phyloP scores from a whole-genome alignment of 2,113 vertebrate genomes.

The Axis porcinus region DNA sequence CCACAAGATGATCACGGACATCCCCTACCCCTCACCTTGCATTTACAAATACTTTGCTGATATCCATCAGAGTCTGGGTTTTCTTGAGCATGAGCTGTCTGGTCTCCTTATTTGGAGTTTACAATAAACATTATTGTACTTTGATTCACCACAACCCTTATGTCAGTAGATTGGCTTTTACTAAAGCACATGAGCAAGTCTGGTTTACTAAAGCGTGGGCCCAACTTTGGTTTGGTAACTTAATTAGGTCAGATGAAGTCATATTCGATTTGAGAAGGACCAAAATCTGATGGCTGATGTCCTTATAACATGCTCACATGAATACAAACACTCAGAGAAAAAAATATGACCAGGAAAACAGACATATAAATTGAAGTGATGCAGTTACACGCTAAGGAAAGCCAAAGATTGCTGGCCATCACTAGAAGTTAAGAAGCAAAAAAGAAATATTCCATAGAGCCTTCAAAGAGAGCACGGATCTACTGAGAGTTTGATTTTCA shows the following conservation, averaged over 20 bases:
- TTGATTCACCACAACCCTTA: not conserved
- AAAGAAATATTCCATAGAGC: not conserved
- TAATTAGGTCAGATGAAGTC: not conserved
- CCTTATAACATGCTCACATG: not conserved
- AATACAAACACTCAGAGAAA: not conserved
- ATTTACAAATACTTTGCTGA: not conserved
- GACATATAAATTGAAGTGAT: not conserved
- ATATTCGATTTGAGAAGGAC: not conserved
- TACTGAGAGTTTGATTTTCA: not conserved
- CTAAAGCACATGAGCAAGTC: not conserved
- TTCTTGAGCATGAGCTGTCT: not conserved
- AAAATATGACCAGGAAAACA: not conserved
- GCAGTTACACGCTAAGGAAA: not conserved
- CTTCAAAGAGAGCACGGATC: not conserved
- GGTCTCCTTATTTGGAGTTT: not conserved
- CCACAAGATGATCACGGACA: not conserved
- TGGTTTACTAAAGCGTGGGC: not conserved
- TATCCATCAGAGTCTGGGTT: not conserved
- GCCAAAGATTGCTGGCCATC: not conserved
- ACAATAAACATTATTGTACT: not conserved
- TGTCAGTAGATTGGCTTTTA: not conserved
- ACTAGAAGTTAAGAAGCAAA: not conserved
- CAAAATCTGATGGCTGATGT: not conserved
- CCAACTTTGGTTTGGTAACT: not conserved
- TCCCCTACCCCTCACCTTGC: not conserved